These are phyloP conservation scores for Umimayanthus chanpuru DNA, from an alignment of 92 coral and sea anemone species.

Conservation along the genomic window DNA sequence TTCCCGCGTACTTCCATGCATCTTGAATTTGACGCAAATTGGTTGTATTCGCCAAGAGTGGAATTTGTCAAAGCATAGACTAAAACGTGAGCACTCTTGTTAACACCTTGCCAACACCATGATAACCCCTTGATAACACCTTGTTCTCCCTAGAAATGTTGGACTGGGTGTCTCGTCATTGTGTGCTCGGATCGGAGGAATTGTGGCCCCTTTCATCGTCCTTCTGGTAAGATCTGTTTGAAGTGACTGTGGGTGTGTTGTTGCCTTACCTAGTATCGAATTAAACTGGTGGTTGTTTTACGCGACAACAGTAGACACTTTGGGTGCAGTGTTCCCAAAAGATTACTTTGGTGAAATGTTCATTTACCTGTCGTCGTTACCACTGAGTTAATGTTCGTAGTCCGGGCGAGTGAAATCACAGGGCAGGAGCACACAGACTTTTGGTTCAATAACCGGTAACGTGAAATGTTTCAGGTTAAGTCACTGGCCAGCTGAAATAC, in stretches of 20 bases:
- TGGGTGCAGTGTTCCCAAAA: background rate
- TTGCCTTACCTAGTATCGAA: background rate
- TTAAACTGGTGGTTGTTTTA: background rate
- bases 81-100: too few relatives aligned
- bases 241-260: background rate
- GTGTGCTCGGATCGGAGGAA: slow-evolving; percentile 46
- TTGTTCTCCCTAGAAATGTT: slow-evolving; percentile 16
- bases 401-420: too few relatives aligned
- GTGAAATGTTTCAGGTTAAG: too few relatives aligned
- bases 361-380: too few relatives aligned
- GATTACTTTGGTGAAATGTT: background rate
- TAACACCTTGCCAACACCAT: background rate
- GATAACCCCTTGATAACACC: background rate
- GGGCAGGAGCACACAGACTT: too few relatives aligned
- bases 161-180: slow-evolving; percentile 33
- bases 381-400: too few relatives aligned
- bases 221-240: slow-evolving; percentile 4
- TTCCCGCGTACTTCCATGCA: too few relatives aligned
- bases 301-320: background rate
- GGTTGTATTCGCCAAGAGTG: too few relatives aligned
- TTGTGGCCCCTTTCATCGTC: slow-evolving; percentile 38
- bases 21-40: too few relatives aligned
- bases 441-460: too few relatives aligned
- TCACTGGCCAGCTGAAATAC: too few relatives aligned
- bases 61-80: too few relatives aligned